Evolutionary conservation across 2,888 invertebrate genomes (phyloP).

Genomic region (Fabriciana adippe): DNA sequence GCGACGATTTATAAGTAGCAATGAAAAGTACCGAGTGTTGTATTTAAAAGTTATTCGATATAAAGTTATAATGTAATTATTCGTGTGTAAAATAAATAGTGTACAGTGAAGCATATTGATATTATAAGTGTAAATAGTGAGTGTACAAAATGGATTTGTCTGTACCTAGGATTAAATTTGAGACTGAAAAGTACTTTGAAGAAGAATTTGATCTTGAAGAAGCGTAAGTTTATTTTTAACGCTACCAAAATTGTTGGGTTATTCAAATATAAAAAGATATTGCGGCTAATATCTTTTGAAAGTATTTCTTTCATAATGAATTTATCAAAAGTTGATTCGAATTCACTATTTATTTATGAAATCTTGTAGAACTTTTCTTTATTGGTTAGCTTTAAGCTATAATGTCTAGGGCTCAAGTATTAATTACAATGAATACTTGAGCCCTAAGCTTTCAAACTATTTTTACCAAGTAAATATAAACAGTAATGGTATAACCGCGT

Average conservation of each 20-base stretch:
- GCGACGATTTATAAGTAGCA: conserved; percentile 51
- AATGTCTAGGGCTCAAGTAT: too few relatives aligned
- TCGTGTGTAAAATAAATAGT: conserved; percentile 5
- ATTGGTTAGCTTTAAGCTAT: too few relatives aligned
- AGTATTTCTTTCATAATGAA: too few relatives aligned
- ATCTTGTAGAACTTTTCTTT: too few relatives aligned
- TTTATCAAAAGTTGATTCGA: too few relatives aligned
- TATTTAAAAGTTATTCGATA: conserved; percentile 28
- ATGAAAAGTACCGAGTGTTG: conserved; percentile 48
- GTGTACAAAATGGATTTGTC: conserved; percentile 68
- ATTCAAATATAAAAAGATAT: not conserved
- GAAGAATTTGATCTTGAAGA: conserved; percentile 57
- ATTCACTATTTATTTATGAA: too few relatives aligned
- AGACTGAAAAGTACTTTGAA: conserved; percentile 56
- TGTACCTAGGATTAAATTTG: conserved; percentile 64
- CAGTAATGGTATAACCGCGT: too few relatives aligned
- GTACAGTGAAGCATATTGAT: conserved; percentile 40
- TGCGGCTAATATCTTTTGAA: too few relatives aligned
- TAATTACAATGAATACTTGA: too few relatives aligned
- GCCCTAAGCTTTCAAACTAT: too few relatives aligned
- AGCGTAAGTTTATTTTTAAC: conserved; percentile 43
- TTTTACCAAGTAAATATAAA: too few relatives aligned
- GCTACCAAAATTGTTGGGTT: too few relatives aligned
- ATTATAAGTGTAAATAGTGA: conserved; percentile 45
- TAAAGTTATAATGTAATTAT: conserved; percentile 36